phyloP scores from a whole-genome alignment of 2,113 vertebrate genomes.

The Halichoeres trimaculatus region DNA sequence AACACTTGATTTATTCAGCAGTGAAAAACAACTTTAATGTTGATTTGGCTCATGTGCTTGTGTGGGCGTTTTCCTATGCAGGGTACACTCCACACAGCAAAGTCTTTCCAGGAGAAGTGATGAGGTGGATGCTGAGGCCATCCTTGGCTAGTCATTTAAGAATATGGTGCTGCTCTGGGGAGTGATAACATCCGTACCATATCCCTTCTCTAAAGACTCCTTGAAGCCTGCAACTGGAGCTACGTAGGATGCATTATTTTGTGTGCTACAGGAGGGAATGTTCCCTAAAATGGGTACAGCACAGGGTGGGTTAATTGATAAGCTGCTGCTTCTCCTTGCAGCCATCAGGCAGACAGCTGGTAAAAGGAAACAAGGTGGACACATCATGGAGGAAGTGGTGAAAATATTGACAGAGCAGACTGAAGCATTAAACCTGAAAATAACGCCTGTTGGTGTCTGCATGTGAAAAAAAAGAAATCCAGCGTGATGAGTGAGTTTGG shows the following conservation, averaged over 20 bases:
- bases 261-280: conserved; percentile 1
- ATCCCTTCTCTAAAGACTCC: neutral
- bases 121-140: conserved; percentile 66
- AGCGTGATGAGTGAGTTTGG: conserved; percentile 38
- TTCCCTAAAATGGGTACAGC: conserved; percentile 9
- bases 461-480: conserved; percentile 22
- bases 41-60: conserved; percentile 75
- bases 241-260: conserved; percentile 2
- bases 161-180: conserved; percentile 28
- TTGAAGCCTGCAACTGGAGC: conserved; percentile 1
- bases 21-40: conserved; percentile 65
- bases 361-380: conserved; percentile 34
- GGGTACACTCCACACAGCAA: conserved; percentile 55
- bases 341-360: conserved; percentile 31
- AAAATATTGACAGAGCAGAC: conserved; percentile 13
- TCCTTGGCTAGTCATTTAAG: conserved; percentile 55
- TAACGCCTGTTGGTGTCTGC: conserved; percentile 41
- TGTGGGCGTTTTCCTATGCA: conserved; percentile 79
- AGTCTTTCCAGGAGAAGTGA: conserved; percentile 68
- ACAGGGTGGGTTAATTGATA: conserved; percentile 24
- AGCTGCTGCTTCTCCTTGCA: conserved; percentile 36
- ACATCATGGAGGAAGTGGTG: conserved; percentile 28
- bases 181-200: conserved; percentile 24
- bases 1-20: conserved; percentile 68
- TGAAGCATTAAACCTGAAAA: neutral